phyloP scores from a whole-genome alignment of 2,797 vertebrate genomes.

The Microctenopoma stevenorrisi region DNA sequence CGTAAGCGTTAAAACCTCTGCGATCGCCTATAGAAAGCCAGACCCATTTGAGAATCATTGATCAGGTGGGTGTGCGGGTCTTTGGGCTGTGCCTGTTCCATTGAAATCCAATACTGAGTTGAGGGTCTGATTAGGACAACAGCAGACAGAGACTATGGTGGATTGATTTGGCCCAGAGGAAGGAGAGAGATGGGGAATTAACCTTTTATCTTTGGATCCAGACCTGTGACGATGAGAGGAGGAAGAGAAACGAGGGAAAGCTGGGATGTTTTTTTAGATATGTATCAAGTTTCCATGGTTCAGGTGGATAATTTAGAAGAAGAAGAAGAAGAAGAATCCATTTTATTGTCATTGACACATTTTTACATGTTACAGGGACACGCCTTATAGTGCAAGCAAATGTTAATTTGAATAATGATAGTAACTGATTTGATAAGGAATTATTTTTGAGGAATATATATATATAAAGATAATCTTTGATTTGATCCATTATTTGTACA shows the following conservation, averaged over 20 bases:
- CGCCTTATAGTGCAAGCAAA: not conserved
- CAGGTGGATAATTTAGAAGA: not conserved
- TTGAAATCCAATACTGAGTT: conserved; percentile 78
- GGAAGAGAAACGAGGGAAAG: conserved; percentile 3
- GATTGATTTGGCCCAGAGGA: conserved; percentile 77
- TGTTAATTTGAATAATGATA: conserved; percentile 3
- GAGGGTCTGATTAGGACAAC: conserved; percentile 78
- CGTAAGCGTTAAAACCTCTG: conserved; percentile 61
- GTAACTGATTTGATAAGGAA: not conserved
- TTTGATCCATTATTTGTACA: conserved; percentile 23
- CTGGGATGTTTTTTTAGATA: conserved; percentile 1
- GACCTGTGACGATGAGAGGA: conserved; percentile 42
- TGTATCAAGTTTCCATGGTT: not conserved
- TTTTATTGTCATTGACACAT: no score
- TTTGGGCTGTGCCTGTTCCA: conserved; percentile 68
- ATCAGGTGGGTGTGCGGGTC: conserved; percentile 67
- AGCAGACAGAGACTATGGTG: conserved; percentile 60
- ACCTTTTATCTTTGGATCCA: conserved; percentile 72
- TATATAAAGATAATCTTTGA: conserved; percentile 7
- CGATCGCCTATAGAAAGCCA: conserved; percentile 56
- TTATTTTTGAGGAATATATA: conserved; percentile 5
- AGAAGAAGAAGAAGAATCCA: no score
- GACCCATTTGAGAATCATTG: conserved; percentile 67
- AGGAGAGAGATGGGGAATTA: conserved; percentile 75
- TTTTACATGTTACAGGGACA: no score